Percentiles rank a stretch among this genome's conserved stretches.
phyloP scores from a whole-genome alignment of 2,797 vertebrate species.

The Crocidura indochinensis region DNA sequence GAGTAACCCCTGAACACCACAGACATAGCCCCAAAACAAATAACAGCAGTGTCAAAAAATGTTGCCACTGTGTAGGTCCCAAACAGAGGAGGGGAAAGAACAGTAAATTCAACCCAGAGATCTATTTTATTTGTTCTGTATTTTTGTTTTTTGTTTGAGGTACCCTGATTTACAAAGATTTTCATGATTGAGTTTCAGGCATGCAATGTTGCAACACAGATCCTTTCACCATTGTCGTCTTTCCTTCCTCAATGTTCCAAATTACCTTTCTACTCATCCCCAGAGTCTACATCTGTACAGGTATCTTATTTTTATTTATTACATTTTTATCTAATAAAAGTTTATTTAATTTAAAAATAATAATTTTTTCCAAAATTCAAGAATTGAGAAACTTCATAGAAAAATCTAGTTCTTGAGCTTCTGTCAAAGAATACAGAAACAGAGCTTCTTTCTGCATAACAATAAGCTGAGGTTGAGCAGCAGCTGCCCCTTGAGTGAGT shows the following conservation, averaged over 20 bases:
- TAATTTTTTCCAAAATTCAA: constrained; percentile 35
- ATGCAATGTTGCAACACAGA: no score
- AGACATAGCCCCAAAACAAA: no score
- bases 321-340: no score
- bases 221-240: no score
- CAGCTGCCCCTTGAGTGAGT: neutral
- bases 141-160: neutral
- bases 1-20: no score
- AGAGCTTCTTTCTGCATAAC: neutral
- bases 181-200: no score
- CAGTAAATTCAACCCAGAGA: neutral
- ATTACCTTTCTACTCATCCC: no score
- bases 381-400: neutral
- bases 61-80: neutral
- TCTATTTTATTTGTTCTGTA: neutral
- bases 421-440: neutral
- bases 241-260: no score
- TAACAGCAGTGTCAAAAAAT: no score
- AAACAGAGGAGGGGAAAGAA: neutral
- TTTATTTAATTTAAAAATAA: neutral
- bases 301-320: no score
- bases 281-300: no score
- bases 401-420: constrained; percentile 9
- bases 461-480: neutral
- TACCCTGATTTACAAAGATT: no score